A percentile compares a stretch with the other conserved stretches of the same genome.
Evolutionary conservation across 2,113 vertebrate genomes (phyloP).

Genomic region (Rynchops niger): DNA sequence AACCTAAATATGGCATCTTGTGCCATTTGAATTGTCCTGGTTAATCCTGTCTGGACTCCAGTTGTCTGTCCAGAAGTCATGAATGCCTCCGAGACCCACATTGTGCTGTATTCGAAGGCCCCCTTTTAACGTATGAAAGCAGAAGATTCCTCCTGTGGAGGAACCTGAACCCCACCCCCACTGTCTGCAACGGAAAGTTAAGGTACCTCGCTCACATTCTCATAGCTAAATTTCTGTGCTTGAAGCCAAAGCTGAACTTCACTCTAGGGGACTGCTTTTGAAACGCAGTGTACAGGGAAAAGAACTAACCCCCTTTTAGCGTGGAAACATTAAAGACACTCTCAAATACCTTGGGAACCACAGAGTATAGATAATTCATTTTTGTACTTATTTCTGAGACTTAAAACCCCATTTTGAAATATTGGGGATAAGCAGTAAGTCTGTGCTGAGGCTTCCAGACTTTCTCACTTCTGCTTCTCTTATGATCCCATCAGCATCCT

Average conservation of each 20-base stretch:
- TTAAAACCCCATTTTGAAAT: constrained; percentile 25
- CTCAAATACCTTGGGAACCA: constrained; percentile 32
- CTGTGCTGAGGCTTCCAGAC: neutral
- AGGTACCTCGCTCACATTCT: neutral
- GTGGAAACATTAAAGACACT: constrained; percentile 31
- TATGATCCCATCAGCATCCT: neutral
- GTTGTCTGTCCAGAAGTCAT: neutral
- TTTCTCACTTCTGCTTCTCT: neutral
- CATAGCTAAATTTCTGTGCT: neutral
- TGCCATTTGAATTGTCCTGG: neutral
- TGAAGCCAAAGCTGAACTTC: constrained; percentile 44
- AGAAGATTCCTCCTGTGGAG: neutral
- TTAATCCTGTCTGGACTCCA: neutral
- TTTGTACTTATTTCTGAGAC: constrained; percentile 20
- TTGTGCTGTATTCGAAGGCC: neutral
- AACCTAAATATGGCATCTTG: neutral
- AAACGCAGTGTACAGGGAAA: constrained; percentile 43
- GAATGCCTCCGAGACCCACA: neutral
- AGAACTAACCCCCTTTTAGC: constrained; percentile 34
- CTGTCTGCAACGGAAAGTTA: neutral
- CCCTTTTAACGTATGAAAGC: neutral
- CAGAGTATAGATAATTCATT: constrained; percentile 25
- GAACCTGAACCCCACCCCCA: neutral
- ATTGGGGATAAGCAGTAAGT: neutral
- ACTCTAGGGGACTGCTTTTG: constrained; percentile 47